phyloP scores from a whole-genome alignment of 2,113 vertebrate species.

The Cebidichthys violaceus region DNA sequence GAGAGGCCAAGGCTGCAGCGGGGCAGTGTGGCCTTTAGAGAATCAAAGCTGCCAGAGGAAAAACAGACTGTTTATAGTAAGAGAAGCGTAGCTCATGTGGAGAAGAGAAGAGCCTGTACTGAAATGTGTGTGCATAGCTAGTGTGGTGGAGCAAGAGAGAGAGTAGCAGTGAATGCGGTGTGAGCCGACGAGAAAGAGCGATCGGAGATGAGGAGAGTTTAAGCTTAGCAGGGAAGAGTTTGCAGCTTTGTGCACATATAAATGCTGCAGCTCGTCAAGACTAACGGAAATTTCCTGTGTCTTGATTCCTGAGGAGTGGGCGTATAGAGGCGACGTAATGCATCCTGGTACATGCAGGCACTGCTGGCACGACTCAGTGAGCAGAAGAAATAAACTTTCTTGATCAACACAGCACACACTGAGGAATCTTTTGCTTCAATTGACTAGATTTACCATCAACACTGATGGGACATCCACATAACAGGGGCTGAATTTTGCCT shows the following conservation, averaged over 20 bases:
- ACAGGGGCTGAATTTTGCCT: background rate
- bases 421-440: background rate
- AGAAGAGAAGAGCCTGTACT: background rate
- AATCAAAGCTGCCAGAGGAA: background rate
- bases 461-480: background rate
- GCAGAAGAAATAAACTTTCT: background rate
- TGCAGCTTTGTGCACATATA: too few species aligned
- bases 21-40: background rate
- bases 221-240: too few species aligned
- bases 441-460: background rate
- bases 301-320: background rate
- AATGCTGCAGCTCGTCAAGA: background rate
- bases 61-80: background rate
- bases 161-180: background rate
- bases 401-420: background rate
- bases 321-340: background rate
- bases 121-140: background rate
- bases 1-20: background rate
- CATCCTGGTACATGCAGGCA: background rate
- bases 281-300: background rate
- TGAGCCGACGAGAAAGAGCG: background rate
- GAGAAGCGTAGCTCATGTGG: background rate
- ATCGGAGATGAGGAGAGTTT: background rate
- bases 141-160: background rate
- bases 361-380: background rate